Conservation (phyloP, 2,797 vertebrate species). For the Leptodactylus fallax region DNA sequence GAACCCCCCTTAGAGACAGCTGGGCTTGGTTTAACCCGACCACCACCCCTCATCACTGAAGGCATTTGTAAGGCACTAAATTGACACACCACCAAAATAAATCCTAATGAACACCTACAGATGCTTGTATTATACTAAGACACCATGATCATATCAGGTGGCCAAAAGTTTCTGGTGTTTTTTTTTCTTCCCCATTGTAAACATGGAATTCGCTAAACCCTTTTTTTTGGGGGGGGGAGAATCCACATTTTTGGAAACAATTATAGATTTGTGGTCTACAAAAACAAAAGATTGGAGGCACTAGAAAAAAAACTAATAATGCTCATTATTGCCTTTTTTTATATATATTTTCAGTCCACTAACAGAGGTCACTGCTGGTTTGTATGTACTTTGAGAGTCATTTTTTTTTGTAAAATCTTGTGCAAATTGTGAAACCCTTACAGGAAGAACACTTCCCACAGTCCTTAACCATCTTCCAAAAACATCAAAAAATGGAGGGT, state of each 20-base stretch:
- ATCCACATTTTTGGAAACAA: not conserved
- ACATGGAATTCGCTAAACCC: not conserved
- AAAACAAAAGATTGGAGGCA: not conserved
- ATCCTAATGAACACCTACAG: constrained; percentile 65
- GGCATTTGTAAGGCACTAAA: constrained; percentile 77
- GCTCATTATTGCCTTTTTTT: constrained; percentile 71
- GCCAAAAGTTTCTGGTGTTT: not conserved
- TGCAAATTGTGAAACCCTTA: constrained; percentile 14
- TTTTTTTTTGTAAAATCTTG: constrained; percentile 20
- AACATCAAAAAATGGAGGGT: constrained; percentile 6
- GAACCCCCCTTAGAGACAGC: constrained; percentile 28
- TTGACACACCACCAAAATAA: constrained; percentile 69
- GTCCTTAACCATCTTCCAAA: not conserved
- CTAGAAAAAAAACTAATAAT: not conserved
- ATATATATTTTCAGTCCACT: constrained; percentile 64
- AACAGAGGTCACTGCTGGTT: constrained; percentile 32
- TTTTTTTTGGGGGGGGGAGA: too few relatives aligned
- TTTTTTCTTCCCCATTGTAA: not conserved
- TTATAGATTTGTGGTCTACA: constrained; percentile 1
- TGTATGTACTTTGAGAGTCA: not conserved
- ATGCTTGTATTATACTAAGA: constrained; percentile 19
- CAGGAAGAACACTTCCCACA: constrained; percentile 25
- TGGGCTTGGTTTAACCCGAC: not conserved
- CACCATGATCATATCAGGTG: not conserved
- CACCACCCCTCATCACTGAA: constrained; percentile 31